These are phyloP conservation scores for Rhagonycha fulva DNA, from an alignment of 2,888 invertebrate species.

Conservation along the genomic window DNA sequence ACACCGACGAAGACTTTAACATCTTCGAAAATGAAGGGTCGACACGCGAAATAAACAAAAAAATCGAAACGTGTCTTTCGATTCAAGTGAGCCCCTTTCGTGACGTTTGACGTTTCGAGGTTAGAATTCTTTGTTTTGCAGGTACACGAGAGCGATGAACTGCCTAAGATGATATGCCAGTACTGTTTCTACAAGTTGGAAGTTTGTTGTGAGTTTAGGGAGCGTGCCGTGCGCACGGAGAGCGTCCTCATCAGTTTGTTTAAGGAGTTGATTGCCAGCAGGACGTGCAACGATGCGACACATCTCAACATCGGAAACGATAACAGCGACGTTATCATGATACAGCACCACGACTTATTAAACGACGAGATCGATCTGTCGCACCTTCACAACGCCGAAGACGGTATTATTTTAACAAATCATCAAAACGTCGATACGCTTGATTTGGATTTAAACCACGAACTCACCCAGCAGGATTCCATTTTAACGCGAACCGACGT, in stretches of 20 bases:
- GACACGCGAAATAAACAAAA: constrained; percentile 60
- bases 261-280: constrained; percentile 43
- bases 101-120: neutral
- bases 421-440: constrained; percentile 44
- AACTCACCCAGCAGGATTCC: constrained; percentile 46
- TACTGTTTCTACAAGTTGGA: constrained; percentile 63
- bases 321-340: constrained; percentile 45
- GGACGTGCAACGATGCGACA: constrained; percentile 25
- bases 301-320: constrained; percentile 35
- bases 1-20: constrained; percentile 48
- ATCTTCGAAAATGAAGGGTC: constrained; percentile 56
- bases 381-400: constrained; percentile 44
- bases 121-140: constrained; percentile 41
- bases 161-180: constrained; percentile 64
- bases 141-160: constrained; percentile 60
- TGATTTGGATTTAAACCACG: constrained; percentile 48
- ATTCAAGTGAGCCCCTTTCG: constrained; percentile 55
- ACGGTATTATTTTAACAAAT: constrained; percentile 48
- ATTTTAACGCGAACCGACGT: constrained; percentile 40
- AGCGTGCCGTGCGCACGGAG: constrained; percentile 61
- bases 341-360: constrained; percentile 45
- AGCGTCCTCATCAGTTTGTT: constrained; percentile 54
- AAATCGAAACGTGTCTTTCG: constrained; percentile 62
- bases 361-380: constrained; percentile 47
- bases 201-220: constrained; percentile 61